Conservation (phyloP, 2,888 invertebrate species). For the Cartodere bifasciata region DNA sequence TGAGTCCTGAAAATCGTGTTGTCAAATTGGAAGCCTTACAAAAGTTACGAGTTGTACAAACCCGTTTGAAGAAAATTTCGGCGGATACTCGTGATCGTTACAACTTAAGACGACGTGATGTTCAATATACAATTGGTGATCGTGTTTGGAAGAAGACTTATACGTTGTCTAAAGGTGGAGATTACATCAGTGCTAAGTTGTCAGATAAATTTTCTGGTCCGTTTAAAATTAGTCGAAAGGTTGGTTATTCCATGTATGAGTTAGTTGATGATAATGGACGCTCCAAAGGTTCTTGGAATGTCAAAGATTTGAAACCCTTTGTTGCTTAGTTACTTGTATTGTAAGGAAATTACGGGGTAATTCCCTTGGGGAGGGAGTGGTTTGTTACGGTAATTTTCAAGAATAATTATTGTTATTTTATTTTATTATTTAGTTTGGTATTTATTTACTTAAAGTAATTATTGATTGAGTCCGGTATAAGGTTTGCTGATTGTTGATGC, state of each 20-base stretch:
- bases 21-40: no score
- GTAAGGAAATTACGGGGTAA: no score
- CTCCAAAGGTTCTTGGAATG: conserved; percentile 7
- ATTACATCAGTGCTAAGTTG: conserved; percentile 12
- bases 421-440: no score
- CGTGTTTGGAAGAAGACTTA: conserved; percentile 2
- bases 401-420: no score
- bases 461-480: no score
- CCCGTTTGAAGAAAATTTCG: background rate
- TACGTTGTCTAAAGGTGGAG: conserved; percentile 9
- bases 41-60: no score
- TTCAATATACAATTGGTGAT: conserved; percentile 3
- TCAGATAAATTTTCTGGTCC: conserved; percentile 13
- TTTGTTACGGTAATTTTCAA: no score
- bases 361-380: no score
- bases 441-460: no score
- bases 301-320: conserved; percentile 9
- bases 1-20: no score
- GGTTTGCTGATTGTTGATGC: no score
- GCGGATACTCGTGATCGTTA: background rate
- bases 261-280: conserved; percentile 5
- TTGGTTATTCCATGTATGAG: conserved; percentile 6
- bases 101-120: background rate
- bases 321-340: no score
- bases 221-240: conserved; percentile 7